A percentile compares a stretch with the other conserved stretches of the same genome.
Evolutionary conservation across 2,888 invertebrate genomes (phyloP).

Genomic region (Ornithoptera priamus): DNA sequence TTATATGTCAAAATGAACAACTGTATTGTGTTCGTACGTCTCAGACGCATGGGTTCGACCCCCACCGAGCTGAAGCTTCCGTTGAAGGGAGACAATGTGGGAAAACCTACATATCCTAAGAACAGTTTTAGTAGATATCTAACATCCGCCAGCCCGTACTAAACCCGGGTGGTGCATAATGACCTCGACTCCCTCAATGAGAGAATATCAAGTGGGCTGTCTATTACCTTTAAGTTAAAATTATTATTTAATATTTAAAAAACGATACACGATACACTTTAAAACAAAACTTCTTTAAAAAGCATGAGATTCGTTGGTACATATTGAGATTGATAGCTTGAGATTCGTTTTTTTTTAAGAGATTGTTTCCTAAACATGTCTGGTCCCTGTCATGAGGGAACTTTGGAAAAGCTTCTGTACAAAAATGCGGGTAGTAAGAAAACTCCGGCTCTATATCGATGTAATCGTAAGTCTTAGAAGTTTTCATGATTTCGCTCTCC

Average conservation of each 20-base stretch:
- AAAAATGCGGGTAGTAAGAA: conserved; percentile 87
- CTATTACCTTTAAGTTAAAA: no score
- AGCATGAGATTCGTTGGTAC: conserved; percentile 67
- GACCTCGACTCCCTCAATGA: no score
- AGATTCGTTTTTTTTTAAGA: conserved; percentile 55
- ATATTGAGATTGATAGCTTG: conserved; percentile 58
- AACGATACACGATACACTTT: conserved; percentile 63
- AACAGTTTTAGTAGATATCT: no score
- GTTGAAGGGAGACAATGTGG: no score
- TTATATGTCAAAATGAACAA: background rate
- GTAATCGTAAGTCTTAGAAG: conserved; percentile 61
- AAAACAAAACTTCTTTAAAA: conserved; percentile 67
- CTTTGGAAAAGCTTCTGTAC: conserved; percentile 86
- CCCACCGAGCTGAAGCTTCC: no score
- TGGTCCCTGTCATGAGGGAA: conserved; percentile 62
- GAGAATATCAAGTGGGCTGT: no score
- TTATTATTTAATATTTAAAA: conserved; percentile 24
- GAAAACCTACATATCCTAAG: no score
- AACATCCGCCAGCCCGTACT: no score
- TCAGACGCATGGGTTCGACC: no score
- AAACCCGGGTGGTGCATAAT: no score
- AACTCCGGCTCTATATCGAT: conserved; percentile 74
- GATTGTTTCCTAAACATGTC: conserved; percentile 48
- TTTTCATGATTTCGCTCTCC: conserved; percentile 76
- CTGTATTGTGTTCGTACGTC: background rate